These are phyloP conservation scores for Linurgus olivaceus DNA, from an alignment of 2,797 vertebrate genomes.

Conservation along the genomic window DNA sequence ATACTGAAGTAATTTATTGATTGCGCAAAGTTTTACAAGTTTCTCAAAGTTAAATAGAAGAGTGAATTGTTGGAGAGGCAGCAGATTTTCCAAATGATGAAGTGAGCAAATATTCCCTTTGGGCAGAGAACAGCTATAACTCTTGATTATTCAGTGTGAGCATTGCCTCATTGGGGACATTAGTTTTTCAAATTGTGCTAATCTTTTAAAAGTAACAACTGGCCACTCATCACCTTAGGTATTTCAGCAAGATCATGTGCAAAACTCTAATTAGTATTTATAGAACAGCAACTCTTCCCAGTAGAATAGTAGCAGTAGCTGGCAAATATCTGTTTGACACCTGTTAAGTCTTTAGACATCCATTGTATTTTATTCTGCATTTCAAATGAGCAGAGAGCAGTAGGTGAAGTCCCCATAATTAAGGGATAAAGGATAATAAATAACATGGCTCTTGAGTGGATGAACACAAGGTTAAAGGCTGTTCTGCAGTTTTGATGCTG, in stretches of 20 bases:
- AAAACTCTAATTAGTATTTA: slow-evolving; percentile 75
- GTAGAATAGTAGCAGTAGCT: slow-evolving; percentile 54
- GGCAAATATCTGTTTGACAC: slow-evolving; percentile 66
- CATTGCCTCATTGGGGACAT: slow-evolving; percentile 72
- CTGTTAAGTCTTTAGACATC: slow-evolving; percentile 65
- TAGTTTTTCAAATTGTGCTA: slow-evolving; percentile 73
- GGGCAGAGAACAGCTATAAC: slow-evolving; percentile 66
- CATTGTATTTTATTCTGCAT: slow-evolving; percentile 63
- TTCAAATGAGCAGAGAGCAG: slow-evolving; percentile 57
- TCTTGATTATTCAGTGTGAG: slow-evolving; percentile 73
- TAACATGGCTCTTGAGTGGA: slow-evolving; percentile 29
- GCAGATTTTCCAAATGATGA: slow-evolving; percentile 73
- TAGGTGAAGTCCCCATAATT: slow-evolving; percentile 59
- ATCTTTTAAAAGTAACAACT: slow-evolving; percentile 76
- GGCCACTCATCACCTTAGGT: slow-evolving; percentile 74
- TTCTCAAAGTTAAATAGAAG: slow-evolving; percentile 69
- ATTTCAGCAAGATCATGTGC: slow-evolving; percentile 70
- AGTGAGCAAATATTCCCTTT: slow-evolving; percentile 70
- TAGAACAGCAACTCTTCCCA: slow-evolving; percentile 68
- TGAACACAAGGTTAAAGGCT: slow-evolving; percentile 38
- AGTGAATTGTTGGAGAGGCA: slow-evolving; percentile 62
- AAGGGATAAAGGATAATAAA: slow-evolving; percentile 60
- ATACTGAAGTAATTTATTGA: not conserved
- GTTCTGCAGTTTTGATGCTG: not conserved
- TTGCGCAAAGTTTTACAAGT: slow-evolving; percentile 55